Evolutionary conservation across 2,888 invertebrate genomes (phyloP).

Genomic region (Desoria tigrina): DNA sequence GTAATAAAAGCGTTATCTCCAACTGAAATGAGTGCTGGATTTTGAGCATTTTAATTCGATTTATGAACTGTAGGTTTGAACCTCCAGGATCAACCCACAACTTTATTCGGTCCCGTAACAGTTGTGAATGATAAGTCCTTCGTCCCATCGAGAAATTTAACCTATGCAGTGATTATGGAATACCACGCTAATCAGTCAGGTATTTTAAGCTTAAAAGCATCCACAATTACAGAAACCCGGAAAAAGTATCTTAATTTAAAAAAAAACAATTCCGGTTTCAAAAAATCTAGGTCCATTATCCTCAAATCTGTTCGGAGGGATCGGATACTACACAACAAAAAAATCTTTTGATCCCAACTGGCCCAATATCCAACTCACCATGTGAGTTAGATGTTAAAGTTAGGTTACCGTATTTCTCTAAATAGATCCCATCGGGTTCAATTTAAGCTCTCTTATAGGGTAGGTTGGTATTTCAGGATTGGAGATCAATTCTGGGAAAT

Average conservation of each 20-base stretch:
- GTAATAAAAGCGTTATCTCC: no score
- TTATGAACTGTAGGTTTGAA: neutral
- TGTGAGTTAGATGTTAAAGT: no score
- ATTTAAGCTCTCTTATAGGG: no score
- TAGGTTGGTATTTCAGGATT: no score
- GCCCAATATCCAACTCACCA: constrained; percentile 9
- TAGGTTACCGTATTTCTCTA: no score
- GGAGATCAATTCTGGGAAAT: no score
- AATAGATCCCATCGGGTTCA: no score
- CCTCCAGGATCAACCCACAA: constrained; percentile 9
- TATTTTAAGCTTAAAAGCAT: neutral
- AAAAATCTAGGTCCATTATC: neutral
- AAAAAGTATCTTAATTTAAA: neutral
- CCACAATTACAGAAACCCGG: neutral
- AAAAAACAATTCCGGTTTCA: neutral
- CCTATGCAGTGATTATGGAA: neutral
- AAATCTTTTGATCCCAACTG: neutral
- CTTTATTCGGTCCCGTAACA: neutral
- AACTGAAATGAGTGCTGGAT: no score
- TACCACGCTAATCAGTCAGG: constrained; percentile 10
- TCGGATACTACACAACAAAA: neutral
- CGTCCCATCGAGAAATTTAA: neutral
- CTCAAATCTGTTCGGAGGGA: neutral
- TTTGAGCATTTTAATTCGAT: no score
- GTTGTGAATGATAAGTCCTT: neutral